A percentile compares a stretch with the other conserved stretches of the same genome.
Conservation (phyloP, 2,797 vertebrate genomes). For the Myotis findleyi region DNA sequence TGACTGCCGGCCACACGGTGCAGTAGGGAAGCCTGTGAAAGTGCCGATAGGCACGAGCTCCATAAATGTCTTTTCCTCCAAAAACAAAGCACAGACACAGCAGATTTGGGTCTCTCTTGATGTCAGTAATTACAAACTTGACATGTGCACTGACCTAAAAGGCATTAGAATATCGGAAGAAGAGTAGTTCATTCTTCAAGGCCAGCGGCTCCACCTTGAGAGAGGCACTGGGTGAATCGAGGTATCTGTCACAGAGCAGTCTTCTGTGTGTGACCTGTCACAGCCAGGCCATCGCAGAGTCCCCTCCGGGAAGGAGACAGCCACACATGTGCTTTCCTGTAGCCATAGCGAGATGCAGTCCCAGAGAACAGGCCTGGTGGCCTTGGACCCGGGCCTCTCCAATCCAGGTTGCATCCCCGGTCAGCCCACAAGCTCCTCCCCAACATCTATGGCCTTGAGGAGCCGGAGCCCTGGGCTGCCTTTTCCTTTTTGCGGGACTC, state of each 20-base stretch:
- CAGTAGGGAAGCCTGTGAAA: not conserved
- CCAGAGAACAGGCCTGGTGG: not conserved
- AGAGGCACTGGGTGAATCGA: not conserved
- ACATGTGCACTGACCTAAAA: not conserved
- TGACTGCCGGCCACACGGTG: not conserved
- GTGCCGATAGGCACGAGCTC: not conserved
- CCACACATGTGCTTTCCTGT: not conserved
- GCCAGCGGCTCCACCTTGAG: not conserved
- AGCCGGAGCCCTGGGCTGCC: not conserved
- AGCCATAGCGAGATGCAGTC: not conserved
- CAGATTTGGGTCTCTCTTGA: not conserved
- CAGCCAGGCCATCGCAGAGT: too few relatives aligned
- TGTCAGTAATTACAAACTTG: not conserved
- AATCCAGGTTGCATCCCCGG: not conserved
- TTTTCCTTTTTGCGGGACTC: not conserved
- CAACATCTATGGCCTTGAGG: not conserved
- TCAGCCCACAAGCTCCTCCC: not conserved
- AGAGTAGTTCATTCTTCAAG: not conserved
- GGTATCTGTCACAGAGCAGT: not conserved
- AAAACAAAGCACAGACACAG: not conserved
- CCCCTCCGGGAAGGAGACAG: not conserved
- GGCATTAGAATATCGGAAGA: not conserved
- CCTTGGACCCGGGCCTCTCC: not conserved
- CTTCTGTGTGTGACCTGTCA: not conserved
- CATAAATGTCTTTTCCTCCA: not conserved